These are phyloP conservation scores for Lissonota sp. DNA, from an alignment of 2,888 invertebrate species.

Conservation along the genomic window DNA sequence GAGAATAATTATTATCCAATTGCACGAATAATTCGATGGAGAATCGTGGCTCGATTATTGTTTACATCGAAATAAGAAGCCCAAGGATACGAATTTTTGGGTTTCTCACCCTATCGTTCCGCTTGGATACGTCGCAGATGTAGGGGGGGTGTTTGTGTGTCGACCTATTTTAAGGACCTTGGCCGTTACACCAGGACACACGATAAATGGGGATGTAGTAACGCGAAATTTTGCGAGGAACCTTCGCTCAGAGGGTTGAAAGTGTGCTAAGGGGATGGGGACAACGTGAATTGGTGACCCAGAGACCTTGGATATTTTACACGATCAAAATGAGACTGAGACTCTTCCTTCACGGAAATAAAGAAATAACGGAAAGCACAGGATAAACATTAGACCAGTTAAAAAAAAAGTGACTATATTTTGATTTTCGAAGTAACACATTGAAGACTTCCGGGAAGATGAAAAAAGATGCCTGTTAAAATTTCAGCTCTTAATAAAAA, in stretches of 20 bases:
- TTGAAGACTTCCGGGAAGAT: too few species aligned
- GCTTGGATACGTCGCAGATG: conserved; percentile 23
- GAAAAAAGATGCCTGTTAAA: too few species aligned
- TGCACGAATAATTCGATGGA: neutral
- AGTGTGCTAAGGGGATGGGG: conserved; percentile 1
- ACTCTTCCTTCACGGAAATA: conserved; percentile 16
- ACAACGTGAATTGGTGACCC: conserved; percentile 23
- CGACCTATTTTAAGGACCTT: conserved; percentile 62
- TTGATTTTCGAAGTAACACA: too few species aligned
- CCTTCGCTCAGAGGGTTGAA: conserved; percentile 48
- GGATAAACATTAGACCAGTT: too few species aligned
- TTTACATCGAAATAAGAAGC: neutral
- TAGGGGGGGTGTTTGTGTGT: conserved; percentile 36
- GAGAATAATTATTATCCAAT: too few species aligned
- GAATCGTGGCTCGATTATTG: neutral
- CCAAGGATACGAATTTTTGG: neutral
- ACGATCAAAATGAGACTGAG: conserved; percentile 34
- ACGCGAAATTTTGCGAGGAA: conserved; percentile 48
- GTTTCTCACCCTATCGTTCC: neutral
- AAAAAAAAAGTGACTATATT: too few species aligned
- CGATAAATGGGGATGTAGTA: conserved; percentile 29
- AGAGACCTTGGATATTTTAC: conserved; percentile 48
- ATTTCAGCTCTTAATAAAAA: too few species aligned
- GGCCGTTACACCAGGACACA: conserved; percentile 50
- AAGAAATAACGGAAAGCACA: too few species aligned